Evolutionary conservation across 2,113 vertebrate species (phyloP), one percentile per base, ranked within the genome.

Genomic region (Cairina moschata): DNA sequence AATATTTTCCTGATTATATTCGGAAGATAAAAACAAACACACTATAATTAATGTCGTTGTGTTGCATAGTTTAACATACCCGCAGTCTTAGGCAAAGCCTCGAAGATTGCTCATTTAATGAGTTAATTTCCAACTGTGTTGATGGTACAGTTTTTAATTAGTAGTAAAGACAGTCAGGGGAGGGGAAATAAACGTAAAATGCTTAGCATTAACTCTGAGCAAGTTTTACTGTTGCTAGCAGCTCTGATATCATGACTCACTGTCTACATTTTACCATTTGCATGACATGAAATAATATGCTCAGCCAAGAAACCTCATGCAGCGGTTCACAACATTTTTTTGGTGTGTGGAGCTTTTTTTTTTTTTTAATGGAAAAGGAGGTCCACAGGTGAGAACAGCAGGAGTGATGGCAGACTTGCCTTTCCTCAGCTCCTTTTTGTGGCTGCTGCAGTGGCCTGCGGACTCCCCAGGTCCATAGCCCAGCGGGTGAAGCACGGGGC

Each of bases 121-220:
- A 91, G 65, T 90, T 95, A 91, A 95, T 90, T n/a, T n/a, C n/a
- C n/a, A n/a, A n/a, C n/a, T n/a, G n/a, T n/a, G n/a, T n/a, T n/a
- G n/a, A n/a, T n/a, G n/a, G n/a, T n/a, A n/a, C n/a, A n/a, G n/a
- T n/a, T n/a, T n/a, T n/a, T n/a, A n/a, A 92, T 95, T 8, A 88
- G 58, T 22, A 69, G 56, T 71, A 76, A 92, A 93, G 90, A 58
- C 72, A 91, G 67, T 17, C 83, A 60, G 44, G 62, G 79, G 83
- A 94, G 25, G 9, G 14, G 44, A 89, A 95, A 84, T 65, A 65
- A 95, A 84, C 13, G 34, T 32, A 69, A 95, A 88, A 90, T 22
- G 66, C 17, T 28, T 46, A 65, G 29, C 4, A 18, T 55, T 55
- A 58, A 88, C 65, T 88, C 74, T 60, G n/a, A 85, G 38, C 36